Percentiles rank a stretch among this genome's conserved stretches.
Evolutionary conservation across 2,113 vertebrate genomes (phyloP).

Genomic region (Eurystomus gularis): DNA sequence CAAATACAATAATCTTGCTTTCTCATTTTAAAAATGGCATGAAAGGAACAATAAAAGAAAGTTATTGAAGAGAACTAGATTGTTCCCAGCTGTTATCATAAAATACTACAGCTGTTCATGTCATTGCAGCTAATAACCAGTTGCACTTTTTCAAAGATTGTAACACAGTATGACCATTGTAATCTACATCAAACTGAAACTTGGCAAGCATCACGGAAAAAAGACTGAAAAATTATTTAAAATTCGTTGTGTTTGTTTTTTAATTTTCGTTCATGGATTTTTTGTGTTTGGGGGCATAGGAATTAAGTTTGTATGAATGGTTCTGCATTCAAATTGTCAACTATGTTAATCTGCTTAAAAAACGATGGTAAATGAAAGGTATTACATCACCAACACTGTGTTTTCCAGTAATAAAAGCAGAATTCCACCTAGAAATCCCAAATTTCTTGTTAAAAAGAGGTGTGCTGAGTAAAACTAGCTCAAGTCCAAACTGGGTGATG

Average conservation of each 20-base stretch:
- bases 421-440: background rate
- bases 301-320: background rate
- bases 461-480: background rate
- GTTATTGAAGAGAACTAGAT: conserved; percentile 53
- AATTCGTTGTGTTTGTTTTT: background rate
- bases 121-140: conserved; percentile 49
- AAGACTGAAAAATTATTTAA: background rate
- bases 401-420: background rate
- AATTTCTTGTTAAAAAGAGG: background rate
- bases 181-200: conserved; percentile 23
- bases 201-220: background rate
- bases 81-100: conserved; percentile 58
- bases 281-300: background rate
- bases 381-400: background rate
- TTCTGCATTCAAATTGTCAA: background rate
- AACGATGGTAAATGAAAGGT: background rate
- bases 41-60: conserved; percentile 56
- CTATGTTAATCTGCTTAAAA: background rate
- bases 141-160: conserved; percentile 32
- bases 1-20: conserved; percentile 12
- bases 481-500: background rate
- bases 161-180: conserved; percentile 57
- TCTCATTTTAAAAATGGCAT: conserved; percentile 49
- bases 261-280: background rate
- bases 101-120: conserved; percentile 55